Conservation (phyloP, 2,888 invertebrate genomes). For the Sinopyrophorus schimmeli region DNA sequence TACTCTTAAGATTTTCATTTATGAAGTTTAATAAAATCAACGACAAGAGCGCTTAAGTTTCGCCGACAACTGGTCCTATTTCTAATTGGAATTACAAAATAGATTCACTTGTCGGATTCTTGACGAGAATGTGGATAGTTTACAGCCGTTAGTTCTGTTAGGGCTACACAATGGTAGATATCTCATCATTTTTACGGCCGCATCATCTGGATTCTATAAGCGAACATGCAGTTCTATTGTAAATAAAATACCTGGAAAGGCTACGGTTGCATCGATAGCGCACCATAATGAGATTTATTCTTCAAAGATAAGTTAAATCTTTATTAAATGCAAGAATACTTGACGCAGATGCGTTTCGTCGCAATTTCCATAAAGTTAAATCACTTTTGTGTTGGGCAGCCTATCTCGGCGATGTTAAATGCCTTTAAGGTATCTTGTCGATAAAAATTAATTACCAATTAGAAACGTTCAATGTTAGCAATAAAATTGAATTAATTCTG, state of each 20-base stretch:
- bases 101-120: slow-evolving; percentile 39
- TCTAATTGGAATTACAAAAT: slow-evolving; percentile 45
- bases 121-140: slow-evolving; percentile 39
- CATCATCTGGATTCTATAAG: slow-evolving; percentile 32
- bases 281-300: slow-evolving; percentile 40
- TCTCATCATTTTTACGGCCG: slow-evolving; percentile 44
- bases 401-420: no score
- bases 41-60: no score
- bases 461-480: no score
- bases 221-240: slow-evolving; percentile 33
- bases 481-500: no score
- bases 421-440: no score
- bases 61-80: slow-evolving; percentile 32
- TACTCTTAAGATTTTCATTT: no score
- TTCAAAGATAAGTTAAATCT: slow-evolving; percentile 24
- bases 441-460: no score
- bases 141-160: slow-evolving; percentile 29
- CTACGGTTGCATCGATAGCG: slow-evolving; percentile 35
- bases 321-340: slow-evolving; percentile 28
- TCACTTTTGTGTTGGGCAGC: no score
- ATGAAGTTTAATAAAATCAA: no score
- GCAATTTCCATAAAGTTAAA: no score
- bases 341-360: slow-evolving; percentile 12
- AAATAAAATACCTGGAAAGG: slow-evolving; percentile 34
- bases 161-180: slow-evolving; percentile 42